phyloP scores from a whole-genome alignment of 2,888 invertebrate genomes.

The Desoria tigrina region DNA sequence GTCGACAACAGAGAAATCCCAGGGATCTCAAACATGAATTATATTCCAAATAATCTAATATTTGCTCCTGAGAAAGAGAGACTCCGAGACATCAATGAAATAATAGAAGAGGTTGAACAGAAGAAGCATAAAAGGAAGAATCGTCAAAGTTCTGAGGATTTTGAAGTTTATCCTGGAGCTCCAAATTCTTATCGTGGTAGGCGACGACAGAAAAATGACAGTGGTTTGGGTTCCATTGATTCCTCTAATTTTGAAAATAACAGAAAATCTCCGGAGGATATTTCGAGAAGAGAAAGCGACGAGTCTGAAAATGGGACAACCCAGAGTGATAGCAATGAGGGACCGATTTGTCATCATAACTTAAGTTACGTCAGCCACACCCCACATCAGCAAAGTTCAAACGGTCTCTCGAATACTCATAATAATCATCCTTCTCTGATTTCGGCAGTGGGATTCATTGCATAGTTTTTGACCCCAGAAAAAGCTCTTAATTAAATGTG shows the following conservation, averaged over 20 bases:
- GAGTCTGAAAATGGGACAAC: not conserved
- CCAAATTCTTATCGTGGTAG: not conserved
- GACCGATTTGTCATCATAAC: slow-evolving; percentile 4
- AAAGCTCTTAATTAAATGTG: too few relatives aligned
- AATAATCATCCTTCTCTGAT: too few relatives aligned
- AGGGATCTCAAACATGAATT: slow-evolving; percentile 10
- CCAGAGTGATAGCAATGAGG: not conserved
- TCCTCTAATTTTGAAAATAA: slow-evolving; percentile 36
- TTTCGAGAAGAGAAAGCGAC: not conserved
- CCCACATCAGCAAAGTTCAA: not conserved
- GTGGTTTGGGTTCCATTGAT: slow-evolving; percentile 51
- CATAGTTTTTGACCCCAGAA: too few relatives aligned
- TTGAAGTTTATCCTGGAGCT: not conserved
- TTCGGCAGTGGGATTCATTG: too few relatives aligned
- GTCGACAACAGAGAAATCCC: too few relatives aligned
- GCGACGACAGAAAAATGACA: slow-evolving; percentile 48
- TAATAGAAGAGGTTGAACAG: not conserved
- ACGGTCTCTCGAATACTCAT: too few relatives aligned
- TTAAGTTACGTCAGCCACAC: slow-evolving; percentile 6
- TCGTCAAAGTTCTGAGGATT: not conserved
- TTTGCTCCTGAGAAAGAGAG: not conserved
- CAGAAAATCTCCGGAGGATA: not conserved
- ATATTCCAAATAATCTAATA: slow-evolving; percentile 31
- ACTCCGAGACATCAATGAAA: not conserved
- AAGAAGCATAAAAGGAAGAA: not conserved